Conservation (phyloP, 2,888 invertebrate species). For the Eurois occulta region DNA sequence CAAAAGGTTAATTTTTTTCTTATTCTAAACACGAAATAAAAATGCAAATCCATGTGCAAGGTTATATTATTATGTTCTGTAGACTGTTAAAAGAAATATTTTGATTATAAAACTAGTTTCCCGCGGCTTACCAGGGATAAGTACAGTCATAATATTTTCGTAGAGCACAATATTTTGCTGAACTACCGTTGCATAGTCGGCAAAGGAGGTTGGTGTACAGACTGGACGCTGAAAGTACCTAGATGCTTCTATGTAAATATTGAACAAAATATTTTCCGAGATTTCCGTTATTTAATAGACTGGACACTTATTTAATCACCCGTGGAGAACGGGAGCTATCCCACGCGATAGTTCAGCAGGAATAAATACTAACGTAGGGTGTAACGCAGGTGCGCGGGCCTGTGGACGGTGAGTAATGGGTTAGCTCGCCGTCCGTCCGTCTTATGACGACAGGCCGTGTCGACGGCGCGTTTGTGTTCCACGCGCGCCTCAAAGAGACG, state of each 20-base stretch:
- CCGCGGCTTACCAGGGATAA: slow-evolving; percentile 33
- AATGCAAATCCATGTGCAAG: slow-evolving; percentile 13
- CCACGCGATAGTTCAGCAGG: neutral
- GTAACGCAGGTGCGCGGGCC: too few relatives aligned
- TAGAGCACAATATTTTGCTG: slow-evolving; percentile 32
- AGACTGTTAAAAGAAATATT: slow-evolving; percentile 39
- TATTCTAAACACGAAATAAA: slow-evolving; percentile 23
- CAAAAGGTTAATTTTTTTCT: slow-evolving; percentile 1
- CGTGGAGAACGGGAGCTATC: too few relatives aligned
- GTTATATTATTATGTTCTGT: slow-evolving; percentile 14
- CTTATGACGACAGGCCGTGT: too few relatives aligned
- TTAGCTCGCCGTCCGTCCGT: too few relatives aligned
- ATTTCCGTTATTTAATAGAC: neutral
- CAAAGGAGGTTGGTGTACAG: neutral
- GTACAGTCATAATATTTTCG: slow-evolving; percentile 25
- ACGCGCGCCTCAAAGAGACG: too few relatives aligned
- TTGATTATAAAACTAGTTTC: slow-evolving; percentile 53
- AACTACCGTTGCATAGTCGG: slow-evolving; percentile 1
- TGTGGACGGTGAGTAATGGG: too few relatives aligned
- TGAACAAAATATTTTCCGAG: neutral
- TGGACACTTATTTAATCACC: neutral
- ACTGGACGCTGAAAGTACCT: neutral
- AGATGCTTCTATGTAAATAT: neutral
- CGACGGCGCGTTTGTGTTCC: too few relatives aligned
- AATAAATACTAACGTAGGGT: too few relatives aligned